phyloP scores from a whole-genome alignment of 2,888 invertebrate genomes.

The Drosophila meridiana region DNA sequence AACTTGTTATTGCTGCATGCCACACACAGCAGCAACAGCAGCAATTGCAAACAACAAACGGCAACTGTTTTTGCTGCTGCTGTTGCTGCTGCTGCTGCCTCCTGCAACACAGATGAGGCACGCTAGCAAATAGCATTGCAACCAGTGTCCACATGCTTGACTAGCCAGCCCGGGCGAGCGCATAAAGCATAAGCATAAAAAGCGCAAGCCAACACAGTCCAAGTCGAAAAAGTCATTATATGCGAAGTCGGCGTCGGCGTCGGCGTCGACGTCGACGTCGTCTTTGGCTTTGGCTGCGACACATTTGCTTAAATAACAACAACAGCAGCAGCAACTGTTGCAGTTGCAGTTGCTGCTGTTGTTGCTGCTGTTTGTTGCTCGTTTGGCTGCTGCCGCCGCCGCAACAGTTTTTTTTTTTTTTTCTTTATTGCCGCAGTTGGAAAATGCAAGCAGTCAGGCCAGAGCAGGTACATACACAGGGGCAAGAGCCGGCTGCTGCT shows the following conservation, averaged over 20 bases:
- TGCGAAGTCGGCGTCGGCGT: conserved; percentile 45
- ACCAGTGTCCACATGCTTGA: conserved; percentile 69
- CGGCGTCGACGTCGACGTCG: conserved; percentile 45
- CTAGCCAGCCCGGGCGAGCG: conserved; percentile 73
- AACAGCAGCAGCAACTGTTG: conserved; percentile 46
- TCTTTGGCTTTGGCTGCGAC: conserved; percentile 80
- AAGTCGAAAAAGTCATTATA: conserved; percentile 77
- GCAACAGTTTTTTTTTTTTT: conserved; percentile 46
- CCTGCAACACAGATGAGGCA: conserved; percentile 52
- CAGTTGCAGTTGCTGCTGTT: not conserved
- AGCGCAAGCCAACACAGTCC: conserved; percentile 62
- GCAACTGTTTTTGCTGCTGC: conserved; percentile 54
- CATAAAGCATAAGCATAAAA: conserved; percentile 82
- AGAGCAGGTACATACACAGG: conserved; percentile 5
- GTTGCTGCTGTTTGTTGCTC: conserved; percentile 52
- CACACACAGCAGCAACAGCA: conserved; percentile 66
- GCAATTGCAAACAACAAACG: conserved; percentile 32
- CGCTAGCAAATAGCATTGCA: conserved; percentile 49
- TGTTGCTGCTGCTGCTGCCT: conserved; percentile 29
- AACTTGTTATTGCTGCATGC: conserved; percentile 58
- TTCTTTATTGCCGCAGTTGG: conserved; percentile 58
- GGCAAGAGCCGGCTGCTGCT: conserved; percentile 23
- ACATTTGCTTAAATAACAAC: conserved; percentile 80
- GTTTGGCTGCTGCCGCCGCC: conserved; percentile 54
- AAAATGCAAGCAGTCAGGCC: conserved; percentile 65